These are phyloP conservation scores for Silurus asotus DNA, from an alignment of 2,113 vertebrate species.

Conservation along the genomic window DNA sequence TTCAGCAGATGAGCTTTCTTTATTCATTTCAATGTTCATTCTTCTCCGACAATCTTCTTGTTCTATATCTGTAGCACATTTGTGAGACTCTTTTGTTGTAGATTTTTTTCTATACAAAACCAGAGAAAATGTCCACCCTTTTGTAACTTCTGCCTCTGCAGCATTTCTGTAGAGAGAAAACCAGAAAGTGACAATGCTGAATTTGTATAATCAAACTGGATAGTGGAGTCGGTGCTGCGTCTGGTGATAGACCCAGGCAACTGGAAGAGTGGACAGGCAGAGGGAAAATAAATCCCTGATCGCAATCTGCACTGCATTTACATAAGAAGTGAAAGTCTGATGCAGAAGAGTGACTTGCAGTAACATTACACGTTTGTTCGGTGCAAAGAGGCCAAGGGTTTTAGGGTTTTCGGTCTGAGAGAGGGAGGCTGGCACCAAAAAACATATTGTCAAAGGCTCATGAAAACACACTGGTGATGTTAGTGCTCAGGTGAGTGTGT, in stretches of 20 bases:
- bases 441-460: constrained; percentile 57
- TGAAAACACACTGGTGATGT: constrained; percentile 46
- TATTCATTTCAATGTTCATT: constrained; percentile 39
- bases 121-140: constrained; percentile 35
- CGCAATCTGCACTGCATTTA: constrained; percentile 58
- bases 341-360: constrained; percentile 58
- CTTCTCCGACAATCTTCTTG: constrained; percentile 28
- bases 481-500: neutral
- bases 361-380: constrained; percentile 61
- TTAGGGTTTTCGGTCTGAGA: constrained; percentile 48
- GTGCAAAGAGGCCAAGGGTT: constrained; percentile 54
- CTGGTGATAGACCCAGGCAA: constrained; percentile 49
- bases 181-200: constrained; percentile 51
- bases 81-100: constrained; percentile 37
- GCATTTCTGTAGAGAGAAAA: constrained; percentile 39
- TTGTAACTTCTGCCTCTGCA: constrained; percentile 32
- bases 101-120: constrained; percentile 18
- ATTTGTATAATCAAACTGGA: constrained; percentile 54
- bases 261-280: constrained; percentile 44
- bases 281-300: constrained; percentile 60
- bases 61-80: constrained; percentile 38
- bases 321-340: constrained; percentile 59
- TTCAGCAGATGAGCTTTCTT: constrained; percentile 27
- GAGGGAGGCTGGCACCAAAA: constrained; percentile 41
- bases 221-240: constrained; percentile 26